Base-by-base conservation (phyloP, 2,888 invertebrate species). In the Nemotelus nigrinus region DNA sequence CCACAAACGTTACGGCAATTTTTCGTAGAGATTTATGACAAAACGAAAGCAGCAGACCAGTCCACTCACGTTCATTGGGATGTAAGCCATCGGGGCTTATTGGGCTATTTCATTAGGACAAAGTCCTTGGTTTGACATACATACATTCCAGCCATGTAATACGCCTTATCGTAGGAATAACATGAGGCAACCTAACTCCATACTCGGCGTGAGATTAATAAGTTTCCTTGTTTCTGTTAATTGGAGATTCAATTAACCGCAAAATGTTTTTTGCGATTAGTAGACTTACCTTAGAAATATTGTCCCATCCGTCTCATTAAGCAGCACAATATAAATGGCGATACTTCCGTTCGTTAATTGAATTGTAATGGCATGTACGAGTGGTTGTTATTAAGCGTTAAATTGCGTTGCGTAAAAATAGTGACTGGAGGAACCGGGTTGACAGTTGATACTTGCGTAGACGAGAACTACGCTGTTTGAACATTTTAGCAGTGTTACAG, bases 151-250 rank as follows among this genome's bases (percentile, higher is more conserved):
- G 43, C 43, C 43, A 25, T 6, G 43, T 25, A 25, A 25, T 25
- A 25, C 60, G 8, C 39, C 60, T 6, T 60, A 6, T n/a, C 39
- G n/a, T n/a, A 6, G 2, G 5, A 58, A 25, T 58, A 58, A 4
- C n/a, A 5, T 25, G 58, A 10, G 4, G 25, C n/a, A 25, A 1
- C 25, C n/a, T 8, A 25, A 45, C 47, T n/a, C 44, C 3, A 44
- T n/a, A n/a, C 47, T 47, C 41, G 65, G 53, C 8, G 48, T 48
- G 10, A 71, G 71, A 55, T 55, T 71, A 71, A 55, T 57, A 71
- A 43, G 71, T 71, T 71, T 55, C 55, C 43, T 39, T 71, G 71
- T 71, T 71, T 71, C 44, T 55, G 71, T 71, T 71, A 71, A 71
- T 71, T 71, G 71, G 57, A 57, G 55, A 71, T 71, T 71, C 57